Evolutionary conservation across 1,140 invertebrate species (phyloP), one percentile per base, ranked within the genome.

Genomic region (Drosophila subobscura): DNA sequence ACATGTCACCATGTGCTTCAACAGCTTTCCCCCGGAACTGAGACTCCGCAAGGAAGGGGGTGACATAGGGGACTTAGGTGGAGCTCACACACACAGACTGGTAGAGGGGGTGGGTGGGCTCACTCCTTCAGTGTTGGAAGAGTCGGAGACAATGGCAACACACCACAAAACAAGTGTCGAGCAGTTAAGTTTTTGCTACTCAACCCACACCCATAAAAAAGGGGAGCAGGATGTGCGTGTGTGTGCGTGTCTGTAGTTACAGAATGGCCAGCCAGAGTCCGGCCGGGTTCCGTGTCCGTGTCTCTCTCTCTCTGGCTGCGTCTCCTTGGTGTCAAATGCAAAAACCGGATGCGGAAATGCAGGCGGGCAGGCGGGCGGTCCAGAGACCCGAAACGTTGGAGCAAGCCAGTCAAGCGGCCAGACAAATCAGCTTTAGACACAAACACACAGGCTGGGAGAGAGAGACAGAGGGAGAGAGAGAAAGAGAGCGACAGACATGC

Each of bases 291-390:
- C 16, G 8, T 4, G 6, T 33, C 8, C 6, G 8, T 8, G 1
- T 1, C 37, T 4, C 23, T 57, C 42, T 58, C 27, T 23, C 10
- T 3, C 57, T 14, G 10, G 4, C 22, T 63, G 22, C 51, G 42
- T 74, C 57, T 61, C 67, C 64, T 59, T 79, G 71, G 83, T 86
- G 81, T 86, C 81, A 86, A 88, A 80, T 88, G 83, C 81, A 86
- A 86, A 70, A 86, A 72, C 83, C 81, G 81, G 81, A 86, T 88
- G 74, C 83, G 81, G 81, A 86, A 86, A 86, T 86, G 83, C 81
- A 85, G 81, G 68, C 81, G 50, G 60, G 37, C 58, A 55, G 60
- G 42, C 60, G 49, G 73, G 23, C 60, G 49, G 73, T 20, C 59
- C 45, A 56, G 27, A 42, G 68, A 72, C 51, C 66, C 55, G 54